Base-by-base conservation (phyloP, 2,113 vertebrate species). In the Dermatemys mawii region DNA sequence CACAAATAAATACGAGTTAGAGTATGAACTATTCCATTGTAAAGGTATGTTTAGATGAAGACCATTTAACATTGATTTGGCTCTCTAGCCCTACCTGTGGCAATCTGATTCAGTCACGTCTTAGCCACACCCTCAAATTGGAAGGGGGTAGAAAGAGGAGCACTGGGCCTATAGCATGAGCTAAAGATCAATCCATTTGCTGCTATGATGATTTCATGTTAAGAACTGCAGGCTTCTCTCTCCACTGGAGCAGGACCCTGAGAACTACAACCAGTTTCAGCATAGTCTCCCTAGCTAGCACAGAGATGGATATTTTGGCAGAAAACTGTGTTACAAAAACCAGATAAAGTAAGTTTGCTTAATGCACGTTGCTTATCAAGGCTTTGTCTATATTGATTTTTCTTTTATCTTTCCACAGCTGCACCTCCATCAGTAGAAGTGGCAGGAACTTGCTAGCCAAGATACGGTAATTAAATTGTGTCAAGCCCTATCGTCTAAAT, bases 111-210 rank as follows among this genome's bases (percentile, higher is more conserved):
- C 91, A 88, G 86, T 79, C 95, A 85, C 1, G 92, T 96, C 11
- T 54, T 81, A 88, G 55, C 87, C 41, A 0, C 90, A 90, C 32
- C 14, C 90, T 85, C 84, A 35, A 35, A 16, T 81, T 87, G 88
- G 49, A 80, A 17, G 0, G 24, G 27, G 48, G 51, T 1, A 49
- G 86, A 49, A 91, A 38, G 50, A 8, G 19, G 44, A 38, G 49
- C 55, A 51, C 75, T 26, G 87, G 51, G 78, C 93, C 86, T 86
- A 79, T 92, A 94, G 9, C 90, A 88, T 75, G 21, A 75, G 57
- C 90, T 54, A 95, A 89, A 60, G 57, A 60, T 60, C 87, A 10
- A 63, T 90, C 83, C 78, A 53, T 86, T 93, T 93, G 92, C 84
- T 92, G 91, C 88, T 90, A 8, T 53, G 51, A 26, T 16, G 79